These are phyloP conservation scores for Spilosoma lubricipeda DNA, from an alignment of 2,888 invertebrate genomes.

Conservation along the genomic window DNA sequence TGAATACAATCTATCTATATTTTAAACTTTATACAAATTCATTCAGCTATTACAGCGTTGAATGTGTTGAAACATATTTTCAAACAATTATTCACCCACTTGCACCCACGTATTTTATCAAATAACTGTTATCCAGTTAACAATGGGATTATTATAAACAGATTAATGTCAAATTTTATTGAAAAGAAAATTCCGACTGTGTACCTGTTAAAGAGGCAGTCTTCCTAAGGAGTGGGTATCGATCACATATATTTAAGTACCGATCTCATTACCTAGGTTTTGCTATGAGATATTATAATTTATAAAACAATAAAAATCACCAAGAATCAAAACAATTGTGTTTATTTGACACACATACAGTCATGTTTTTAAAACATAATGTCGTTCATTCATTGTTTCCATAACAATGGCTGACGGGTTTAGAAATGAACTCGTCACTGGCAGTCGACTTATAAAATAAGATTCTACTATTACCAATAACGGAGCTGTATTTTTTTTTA, in stretches of 20 bases:
- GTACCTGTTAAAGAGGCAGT: too few species aligned
- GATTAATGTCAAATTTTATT: too few species aligned
- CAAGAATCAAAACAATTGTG: constrained; percentile 11
- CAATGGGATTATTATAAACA: too few species aligned
- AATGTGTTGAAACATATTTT: neutral
- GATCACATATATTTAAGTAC: neutral
- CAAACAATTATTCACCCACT: neutral
- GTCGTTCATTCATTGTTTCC: constrained; percentile 22
- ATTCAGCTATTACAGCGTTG: neutral
- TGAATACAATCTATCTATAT: neutral
- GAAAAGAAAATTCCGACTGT: too few species aligned
- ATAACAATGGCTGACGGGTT: constrained; percentile 6
- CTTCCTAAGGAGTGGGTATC: neutral
- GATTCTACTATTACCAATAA: neutral
- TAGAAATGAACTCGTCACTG: neutral
- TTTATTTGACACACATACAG: constrained; percentile 15
- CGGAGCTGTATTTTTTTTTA: neutral
- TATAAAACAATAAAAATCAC: constrained; percentile 14
- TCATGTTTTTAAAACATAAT: constrained; percentile 16
- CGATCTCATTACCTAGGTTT: neutral
- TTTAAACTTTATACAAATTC: neutral
- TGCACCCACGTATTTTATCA: neutral
- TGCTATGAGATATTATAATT: neutral
- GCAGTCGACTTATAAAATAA: neutral
- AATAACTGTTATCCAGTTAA: neutral